phyloP scores from a whole-genome alignment of 1,140 invertebrate species.

The Eufriesea mexicana region DNA sequence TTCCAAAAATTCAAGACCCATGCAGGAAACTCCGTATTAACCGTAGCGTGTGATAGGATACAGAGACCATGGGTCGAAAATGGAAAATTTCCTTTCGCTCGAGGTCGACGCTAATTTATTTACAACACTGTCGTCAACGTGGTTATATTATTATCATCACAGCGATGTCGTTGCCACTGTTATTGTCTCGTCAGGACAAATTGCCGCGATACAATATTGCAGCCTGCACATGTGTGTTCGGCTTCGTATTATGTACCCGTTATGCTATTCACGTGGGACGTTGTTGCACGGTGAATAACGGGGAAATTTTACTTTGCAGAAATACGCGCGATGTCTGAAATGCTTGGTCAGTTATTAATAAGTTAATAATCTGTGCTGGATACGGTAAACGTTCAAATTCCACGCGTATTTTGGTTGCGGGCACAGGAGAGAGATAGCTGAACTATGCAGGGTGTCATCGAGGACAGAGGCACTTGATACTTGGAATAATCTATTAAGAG shows the following conservation, averaged over 20 bases:
- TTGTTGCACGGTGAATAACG: not conserved
- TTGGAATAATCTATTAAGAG: not conserved
- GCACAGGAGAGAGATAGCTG: not conserved
- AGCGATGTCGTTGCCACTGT: too few relatives aligned
- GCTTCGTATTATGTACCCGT: not conserved
- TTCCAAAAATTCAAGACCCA: too few relatives aligned
- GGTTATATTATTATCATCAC: too few relatives aligned
- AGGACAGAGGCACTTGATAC: not conserved
- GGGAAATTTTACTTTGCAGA: not conserved
- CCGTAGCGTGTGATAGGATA: too few relatives aligned
- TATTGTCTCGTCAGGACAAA: too few relatives aligned
- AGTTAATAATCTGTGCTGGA: not conserved
- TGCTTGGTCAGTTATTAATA: not conserved
- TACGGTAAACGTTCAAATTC: not conserved
- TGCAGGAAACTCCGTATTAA: too few relatives aligned
- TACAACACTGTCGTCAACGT: too few relatives aligned
- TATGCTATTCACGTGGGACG: not conserved
- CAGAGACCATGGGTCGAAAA: too few relatives aligned
- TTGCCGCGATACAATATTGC: too few relatives aligned
- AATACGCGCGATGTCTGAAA: not conserved
- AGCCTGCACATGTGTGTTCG: not conserved
- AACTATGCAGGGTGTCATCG: too few relatives aligned
- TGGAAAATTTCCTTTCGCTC: too few relatives aligned
- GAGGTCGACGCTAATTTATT: too few relatives aligned
- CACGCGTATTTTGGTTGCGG: not conserved